A percentile compares a stretch with the other conserved stretches of the same genome.
phyloP scores from a whole-genome alignment of 2,797 vertebrate species.

The Aeoliscus strigatus region DNA sequence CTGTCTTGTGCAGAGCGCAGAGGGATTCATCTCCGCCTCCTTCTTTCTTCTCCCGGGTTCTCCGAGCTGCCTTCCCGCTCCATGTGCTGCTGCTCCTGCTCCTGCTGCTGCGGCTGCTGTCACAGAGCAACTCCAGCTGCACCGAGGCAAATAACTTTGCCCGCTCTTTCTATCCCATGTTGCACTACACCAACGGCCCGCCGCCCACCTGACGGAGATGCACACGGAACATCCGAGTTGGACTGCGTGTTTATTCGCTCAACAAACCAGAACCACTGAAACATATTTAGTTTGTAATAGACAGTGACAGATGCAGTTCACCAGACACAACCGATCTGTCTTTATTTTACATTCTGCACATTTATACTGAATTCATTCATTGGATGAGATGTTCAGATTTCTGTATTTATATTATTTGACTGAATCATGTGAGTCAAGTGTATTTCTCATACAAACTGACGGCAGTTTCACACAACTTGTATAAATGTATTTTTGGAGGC shows the following conservation, averaged over 20 bases:
- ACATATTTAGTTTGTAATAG: too few relatives aligned
- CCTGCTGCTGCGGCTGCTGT: slow-evolving; percentile 80
- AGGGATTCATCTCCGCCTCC: slow-evolving; percentile 58
- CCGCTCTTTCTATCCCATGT: slow-evolving; percentile 89
- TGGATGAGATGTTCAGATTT: too few relatives aligned
- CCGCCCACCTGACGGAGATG: slow-evolving; percentile 79
- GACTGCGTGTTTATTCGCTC: slow-evolving; percentile 16
- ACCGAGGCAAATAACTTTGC: slow-evolving; percentile 87
- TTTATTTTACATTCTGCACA: neutral
- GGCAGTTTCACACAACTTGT: slow-evolving; percentile 14
- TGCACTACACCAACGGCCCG: slow-evolving; percentile 89
- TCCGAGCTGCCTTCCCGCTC: slow-evolving; percentile 83
- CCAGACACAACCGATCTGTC: neutral
- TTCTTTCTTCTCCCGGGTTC: slow-evolving; percentile 83
- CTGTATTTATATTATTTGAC: slow-evolving; percentile 5
- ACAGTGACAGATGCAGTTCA: too few relatives aligned
- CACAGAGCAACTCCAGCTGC: slow-evolving; percentile 84
- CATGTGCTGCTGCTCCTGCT: slow-evolving; percentile 87
- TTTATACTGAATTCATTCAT: neutral
- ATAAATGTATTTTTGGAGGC: slow-evolving; percentile 19
- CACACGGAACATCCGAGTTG: slow-evolving; percentile 5
- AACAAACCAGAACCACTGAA: neutral
- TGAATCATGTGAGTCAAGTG: slow-evolving; percentile 2
- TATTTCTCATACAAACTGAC: slow-evolving; percentile 11
- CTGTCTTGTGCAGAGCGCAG: slow-evolving; percentile 60